phyloP scores from a whole-genome alignment of 2,113 vertebrate genomes.

The Pardalotus punctatus region DNA sequence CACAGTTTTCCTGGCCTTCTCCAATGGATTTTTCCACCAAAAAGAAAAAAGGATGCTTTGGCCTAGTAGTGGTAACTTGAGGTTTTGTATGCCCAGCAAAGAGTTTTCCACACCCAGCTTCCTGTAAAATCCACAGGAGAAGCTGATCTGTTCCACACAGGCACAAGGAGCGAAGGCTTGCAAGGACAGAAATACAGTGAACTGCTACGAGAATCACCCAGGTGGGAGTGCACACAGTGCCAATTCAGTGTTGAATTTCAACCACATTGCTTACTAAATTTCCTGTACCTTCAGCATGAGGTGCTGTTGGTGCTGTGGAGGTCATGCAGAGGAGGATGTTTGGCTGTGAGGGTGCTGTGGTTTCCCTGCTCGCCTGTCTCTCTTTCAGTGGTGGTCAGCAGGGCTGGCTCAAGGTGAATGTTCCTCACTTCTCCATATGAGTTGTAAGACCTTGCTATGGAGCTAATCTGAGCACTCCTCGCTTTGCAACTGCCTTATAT shows the following conservation, averaged over 20 bases:
- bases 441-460: background rate
- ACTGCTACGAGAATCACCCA: background rate
- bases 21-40: background rate
- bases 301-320: background rate
- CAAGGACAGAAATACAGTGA: background rate
- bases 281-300: background rate
- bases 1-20: constrained; percentile 16
- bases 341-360: rapidly evolving
- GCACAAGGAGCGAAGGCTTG: background rate
- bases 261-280: background rate
- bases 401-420: background rate
- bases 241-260: background rate
- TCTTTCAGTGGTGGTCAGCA: background rate
- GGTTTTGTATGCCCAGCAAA: background rate
- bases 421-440: background rate
- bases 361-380: rapidly evolving
- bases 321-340: rapidly evolving
- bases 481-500: background rate
- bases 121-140: background rate
- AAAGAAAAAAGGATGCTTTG: background rate
- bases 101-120: background rate
- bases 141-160: background rate
- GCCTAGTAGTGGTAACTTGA: background rate
- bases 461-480: background rate
- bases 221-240: background rate